A percentile compares a stretch with the other conserved stretches of the same genome.
Conservation (phyloP, 2,888 invertebrate genomes). For the Polietes domitor region DNA sequence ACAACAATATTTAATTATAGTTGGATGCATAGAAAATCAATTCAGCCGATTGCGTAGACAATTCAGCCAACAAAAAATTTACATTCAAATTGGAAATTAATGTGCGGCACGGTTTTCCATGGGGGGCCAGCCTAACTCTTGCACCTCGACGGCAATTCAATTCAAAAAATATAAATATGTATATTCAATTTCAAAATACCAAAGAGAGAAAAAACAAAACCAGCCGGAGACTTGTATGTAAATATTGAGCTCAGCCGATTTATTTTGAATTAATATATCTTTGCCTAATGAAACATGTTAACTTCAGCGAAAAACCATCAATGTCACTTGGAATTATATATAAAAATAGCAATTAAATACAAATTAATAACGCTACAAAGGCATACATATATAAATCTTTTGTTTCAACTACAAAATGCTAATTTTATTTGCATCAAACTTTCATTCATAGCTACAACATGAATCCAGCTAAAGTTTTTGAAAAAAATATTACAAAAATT, state of each 20-base stretch:
- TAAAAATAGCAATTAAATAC: no score
- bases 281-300: no score
- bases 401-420: no score
- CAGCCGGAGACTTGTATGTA: background rate
- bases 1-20: slow-evolving; percentile 14
- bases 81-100: background rate
- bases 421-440: no score
- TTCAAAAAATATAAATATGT: background rate
- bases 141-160: background rate
- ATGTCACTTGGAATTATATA: no score
- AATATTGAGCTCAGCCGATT: background rate
- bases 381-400: no score
- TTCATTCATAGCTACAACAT: no score
- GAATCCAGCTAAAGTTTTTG: no score
- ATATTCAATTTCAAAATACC: background rate
- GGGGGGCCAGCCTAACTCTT: background rate
- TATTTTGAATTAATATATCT: background rate
- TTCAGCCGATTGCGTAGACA: background rate
- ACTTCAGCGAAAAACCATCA: no score
- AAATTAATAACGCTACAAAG: no score
- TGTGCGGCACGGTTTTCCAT: background rate
- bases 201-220: background rate
- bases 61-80: background rate
- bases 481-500: no score
- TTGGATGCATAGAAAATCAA: background rate